These are phyloP conservation scores for Augochlorella aurata DNA, from an alignment of 2,888 invertebrate genomes.

Conservation along the genomic window DNA sequence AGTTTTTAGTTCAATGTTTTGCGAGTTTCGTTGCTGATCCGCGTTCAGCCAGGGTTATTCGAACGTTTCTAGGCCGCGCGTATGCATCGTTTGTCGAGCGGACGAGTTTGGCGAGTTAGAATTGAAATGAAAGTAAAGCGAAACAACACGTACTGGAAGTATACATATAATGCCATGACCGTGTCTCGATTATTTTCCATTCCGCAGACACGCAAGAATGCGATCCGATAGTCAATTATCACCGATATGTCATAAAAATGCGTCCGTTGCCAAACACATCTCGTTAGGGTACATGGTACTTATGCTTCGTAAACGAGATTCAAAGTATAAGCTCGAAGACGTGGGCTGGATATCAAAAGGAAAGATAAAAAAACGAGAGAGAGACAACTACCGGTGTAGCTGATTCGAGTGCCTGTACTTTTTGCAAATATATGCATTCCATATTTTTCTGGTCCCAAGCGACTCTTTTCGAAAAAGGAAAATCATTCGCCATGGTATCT, in stretches of 20 bases:
- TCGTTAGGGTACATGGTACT: constrained; percentile 41
- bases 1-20: neutral
- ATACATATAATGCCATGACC: constrained; percentile 6
- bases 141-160: constrained; percentile 6
- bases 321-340: constrained; percentile 61
- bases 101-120: neutral
- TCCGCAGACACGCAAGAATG: constrained; percentile 21
- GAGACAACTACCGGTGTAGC: constrained; percentile 61
- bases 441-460: constrained; percentile 65
- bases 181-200: constrained; percentile 12
- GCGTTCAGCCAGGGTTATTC: neutral
- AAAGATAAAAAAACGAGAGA: constrained; percentile 4
- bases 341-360: constrained; percentile 32
- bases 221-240: constrained; percentile 60
- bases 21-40: neutral
- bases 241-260: constrained; percentile 33
- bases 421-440: constrained; percentile 62
- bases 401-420: constrained; percentile 71
- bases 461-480: constrained; percentile 25
- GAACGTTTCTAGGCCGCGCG: neutral
- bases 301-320: constrained; percentile 47
- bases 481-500: constrained; percentile 42
- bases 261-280: constrained; percentile 58
- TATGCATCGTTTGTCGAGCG: neutral
- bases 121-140: constrained; percentile 2